A percentile compares a stretch with the other conserved stretches of the same genome.
Conservation (phyloP, 1,140 invertebrate species). For the Hermetia illucens region DNA sequence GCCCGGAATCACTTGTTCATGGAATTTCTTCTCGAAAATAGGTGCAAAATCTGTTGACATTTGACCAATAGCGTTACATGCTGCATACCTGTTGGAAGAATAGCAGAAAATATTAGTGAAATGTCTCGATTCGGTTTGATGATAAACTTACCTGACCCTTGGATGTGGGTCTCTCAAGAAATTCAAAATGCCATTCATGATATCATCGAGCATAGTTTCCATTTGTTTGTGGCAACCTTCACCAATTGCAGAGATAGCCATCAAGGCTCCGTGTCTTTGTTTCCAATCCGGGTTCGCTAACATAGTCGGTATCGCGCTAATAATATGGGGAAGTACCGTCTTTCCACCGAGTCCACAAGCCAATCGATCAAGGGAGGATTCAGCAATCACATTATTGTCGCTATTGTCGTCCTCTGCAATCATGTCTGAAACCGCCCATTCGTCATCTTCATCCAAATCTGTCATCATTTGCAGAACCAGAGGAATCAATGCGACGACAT, state of each 20-base stretch:
- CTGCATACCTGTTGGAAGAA: conserved; percentile 57
- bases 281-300: conserved; percentile 71
- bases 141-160: conserved; percentile 15
- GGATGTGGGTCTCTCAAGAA: conserved; percentile 65
- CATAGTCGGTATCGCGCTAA: conserved; percentile 76
- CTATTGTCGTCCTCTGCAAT: conserved; percentile 73
- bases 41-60: conserved; percentile 98
- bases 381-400: conserved; percentile 87
- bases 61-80: conserved; percentile 98
- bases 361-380: conserved; percentile 89
- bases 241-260: conserved; percentile 96
- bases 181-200: conserved; percentile 78
- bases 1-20: conserved; percentile 83
- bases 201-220: conserved; percentile 80
- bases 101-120: not conserved
- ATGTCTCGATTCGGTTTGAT: too few relatives aligned
- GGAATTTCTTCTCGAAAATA: conserved; percentile 94
- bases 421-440: conserved; percentile 68
- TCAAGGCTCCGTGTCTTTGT: conserved; percentile 86
- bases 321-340: conserved; percentile 79
- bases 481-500: conserved; percentile 63
- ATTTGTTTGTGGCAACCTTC: conserved; percentile 98
- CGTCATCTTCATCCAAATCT: conserved; percentile 84
- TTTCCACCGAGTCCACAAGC: conserved; percentile 94
- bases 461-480: conserved; percentile 92